phyloP scores from a whole-genome alignment of 2,113 vertebrate species.

The Anguilla rostrata region DNA sequence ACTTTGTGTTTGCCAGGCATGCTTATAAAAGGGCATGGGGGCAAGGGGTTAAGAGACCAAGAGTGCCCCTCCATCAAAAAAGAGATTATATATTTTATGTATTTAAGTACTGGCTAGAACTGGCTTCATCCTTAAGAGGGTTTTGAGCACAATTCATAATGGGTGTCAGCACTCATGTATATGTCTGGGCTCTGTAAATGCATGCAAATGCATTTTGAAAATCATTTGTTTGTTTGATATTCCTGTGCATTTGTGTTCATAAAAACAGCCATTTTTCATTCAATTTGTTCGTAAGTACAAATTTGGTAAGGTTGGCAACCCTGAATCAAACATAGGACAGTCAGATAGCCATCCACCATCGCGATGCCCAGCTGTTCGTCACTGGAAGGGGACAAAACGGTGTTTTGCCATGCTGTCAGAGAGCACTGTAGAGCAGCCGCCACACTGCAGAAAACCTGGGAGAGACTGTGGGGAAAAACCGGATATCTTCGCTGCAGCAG shows the following conservation, averaged over 20 bases:
- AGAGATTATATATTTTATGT: not conserved
- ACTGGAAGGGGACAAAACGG: not conserved
- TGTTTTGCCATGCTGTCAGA: not conserved
- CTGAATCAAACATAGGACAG: not conserved
- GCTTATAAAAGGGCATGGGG: not conserved
- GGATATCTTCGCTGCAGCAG: not conserved
- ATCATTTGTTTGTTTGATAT: not conserved
- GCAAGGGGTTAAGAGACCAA: not conserved
- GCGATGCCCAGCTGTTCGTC: not conserved
- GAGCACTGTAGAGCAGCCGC: not conserved
- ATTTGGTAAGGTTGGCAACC: constrained; percentile 9
- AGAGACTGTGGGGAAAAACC: not conserved
- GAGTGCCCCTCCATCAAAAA: not conserved
- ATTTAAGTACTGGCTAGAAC: not conserved
- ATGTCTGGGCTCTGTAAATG: not conserved
- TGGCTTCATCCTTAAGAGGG: not conserved
- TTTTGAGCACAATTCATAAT: not conserved
- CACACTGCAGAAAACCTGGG: not conserved
- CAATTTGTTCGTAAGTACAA: not conserved
- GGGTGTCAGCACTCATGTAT: not conserved
- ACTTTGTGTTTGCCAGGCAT: not conserved
- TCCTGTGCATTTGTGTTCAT: not conserved
- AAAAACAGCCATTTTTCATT: not conserved
- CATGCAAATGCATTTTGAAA: constrained; percentile 1
- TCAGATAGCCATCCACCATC: not conserved